Base-by-base conservation (phyloP, 2,888 invertebrate genomes). In the Papilio demoleus region DNA sequence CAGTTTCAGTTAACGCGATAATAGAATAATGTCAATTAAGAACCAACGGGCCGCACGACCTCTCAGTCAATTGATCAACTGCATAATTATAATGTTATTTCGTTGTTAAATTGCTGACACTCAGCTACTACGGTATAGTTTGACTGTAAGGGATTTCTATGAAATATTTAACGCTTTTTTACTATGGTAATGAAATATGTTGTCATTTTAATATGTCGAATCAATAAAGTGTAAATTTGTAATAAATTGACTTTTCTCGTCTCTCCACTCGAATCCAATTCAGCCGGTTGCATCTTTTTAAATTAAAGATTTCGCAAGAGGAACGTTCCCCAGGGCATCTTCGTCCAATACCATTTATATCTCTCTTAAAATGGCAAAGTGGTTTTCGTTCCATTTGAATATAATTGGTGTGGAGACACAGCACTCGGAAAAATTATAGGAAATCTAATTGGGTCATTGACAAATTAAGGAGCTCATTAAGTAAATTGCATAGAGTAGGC, bases 41-140 rank as follows among this genome's bases (percentile, higher is more conserved):
- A 27, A 58, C 42, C 58, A 27, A 22, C 34, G 40, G 11, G 17
- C 56, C 22, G 58, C 40, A 11, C 38, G 65, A 65, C 42, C 65
- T 56, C 65, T 40, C 65, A 56, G 31, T 58, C 53, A 65, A 65
- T 65, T 42, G n/a, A 40, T n/a, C 31, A 42, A 58, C 31, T 65
- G 62, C 31, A 62, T 62, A 45, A 62, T 62, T 62, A 19, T 50
- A 50, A 50, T 50, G 14, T 50, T 50, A 50, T 50, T 50, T 50
- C 14, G 27, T n/a, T 14, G 24, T 24, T 0, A 50, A 50, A 24
- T 27, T 27, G 47, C 47, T 47, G 14, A 27, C 14, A 47, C 27
- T 24, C 11, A 6, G 27, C 50, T 27, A 27, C 12, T 14, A 24
- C 22, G 47, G 22, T n/a, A n/a, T n/a, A 40, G n/a, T 40, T 38